A percentile compares a stretch with the other conserved stretches of the same genome.
Evolutionary conservation across 2,113 vertebrate species (phyloP).

Genomic region (Xerus inauris): DNA sequence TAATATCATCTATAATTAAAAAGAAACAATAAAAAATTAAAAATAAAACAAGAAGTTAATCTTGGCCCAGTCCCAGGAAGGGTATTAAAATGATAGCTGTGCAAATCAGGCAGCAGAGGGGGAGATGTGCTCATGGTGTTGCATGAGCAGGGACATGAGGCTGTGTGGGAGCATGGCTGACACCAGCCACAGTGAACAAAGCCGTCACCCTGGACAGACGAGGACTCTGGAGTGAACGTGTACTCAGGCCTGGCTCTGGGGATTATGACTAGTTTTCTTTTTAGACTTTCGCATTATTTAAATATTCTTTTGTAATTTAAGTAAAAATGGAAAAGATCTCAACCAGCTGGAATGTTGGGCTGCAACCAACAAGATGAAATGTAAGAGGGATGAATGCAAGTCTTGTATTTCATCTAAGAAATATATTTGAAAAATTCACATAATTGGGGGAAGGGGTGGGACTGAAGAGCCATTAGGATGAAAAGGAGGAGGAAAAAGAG

Average conservation of each 20-base stretch:
- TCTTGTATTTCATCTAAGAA: conserved; percentile 71
- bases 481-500: not conserved
- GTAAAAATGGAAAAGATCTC: conserved; percentile 71
- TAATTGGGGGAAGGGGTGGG: not conserved
- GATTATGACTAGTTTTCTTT: conserved; percentile 46
- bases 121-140: not conserved
- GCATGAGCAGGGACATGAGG: no score
- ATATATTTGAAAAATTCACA: conserved; percentile 51
- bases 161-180: fast-evolving
- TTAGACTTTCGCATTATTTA: conserved; percentile 55
- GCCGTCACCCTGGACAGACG: not conserved
- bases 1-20: no score
- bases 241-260: not conserved
- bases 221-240: fast-evolving
- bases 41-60: not conserved
- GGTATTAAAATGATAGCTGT: not conserved
- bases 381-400: conserved; percentile 26
- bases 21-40: no score
- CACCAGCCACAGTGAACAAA: not conserved
- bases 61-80: not conserved
- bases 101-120: not conserved
- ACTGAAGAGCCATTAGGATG: not conserved
- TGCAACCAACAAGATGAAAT: conserved; percentile 67
- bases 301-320: conserved; percentile 68
- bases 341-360: conserved; percentile 73